Base-by-base conservation (phyloP, 2,797 vertebrate species). In the Anomalospiza imberbis region DNA sequence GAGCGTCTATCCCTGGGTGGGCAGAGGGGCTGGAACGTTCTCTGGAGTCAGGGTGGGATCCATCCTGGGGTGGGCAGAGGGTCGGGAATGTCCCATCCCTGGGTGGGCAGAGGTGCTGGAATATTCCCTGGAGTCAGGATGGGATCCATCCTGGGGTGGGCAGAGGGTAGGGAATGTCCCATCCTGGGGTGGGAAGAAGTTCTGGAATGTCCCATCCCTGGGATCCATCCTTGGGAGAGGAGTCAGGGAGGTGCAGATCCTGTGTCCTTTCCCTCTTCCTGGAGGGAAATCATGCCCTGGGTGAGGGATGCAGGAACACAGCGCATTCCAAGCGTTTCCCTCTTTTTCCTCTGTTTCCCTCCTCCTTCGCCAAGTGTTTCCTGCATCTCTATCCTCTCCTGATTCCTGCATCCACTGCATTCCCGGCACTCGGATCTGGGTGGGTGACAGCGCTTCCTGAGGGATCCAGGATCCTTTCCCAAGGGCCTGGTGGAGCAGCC, bases 361-460 rank as follows among this genome's bases (percentile, higher is more conserved):
- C 15, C 29, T 47, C 19, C 28, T 13, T 9, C 63, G 68, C 54
- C 5, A 2, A 22, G 44, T 0, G 7, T 17, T 29, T 21, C 45
- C 50, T n/a, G 14, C 8, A 0, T 5, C 51, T 20, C 29, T 6
- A 42, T 18, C 50, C 26, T 40, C 48, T 71, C 53, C 66, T 2
- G 12, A 36, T 20, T 54, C 55, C 38, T 7, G 10, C n/a, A 8
- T 3, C 48, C 24, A 0, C 28, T 24, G 18, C 29, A 4, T 45
- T n/a, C 68, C 68, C 6, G 20, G 25, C 16, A 11, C 42, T 29
- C 0, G 1, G 55, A 18, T 42, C 21, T 12, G 10, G 29, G 25
- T 31, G 28, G 10, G 15, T 0, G 4, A 6, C 7, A 9, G 34
- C 4, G 0, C 17, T 10, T 3, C 3, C 2, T 1, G 21, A 55